Percentiles rank a stretch among this genome's conserved stretches.
Evolutionary conservation across 2,888 invertebrate species (phyloP).

Genomic region (Thera obeliscata): DNA sequence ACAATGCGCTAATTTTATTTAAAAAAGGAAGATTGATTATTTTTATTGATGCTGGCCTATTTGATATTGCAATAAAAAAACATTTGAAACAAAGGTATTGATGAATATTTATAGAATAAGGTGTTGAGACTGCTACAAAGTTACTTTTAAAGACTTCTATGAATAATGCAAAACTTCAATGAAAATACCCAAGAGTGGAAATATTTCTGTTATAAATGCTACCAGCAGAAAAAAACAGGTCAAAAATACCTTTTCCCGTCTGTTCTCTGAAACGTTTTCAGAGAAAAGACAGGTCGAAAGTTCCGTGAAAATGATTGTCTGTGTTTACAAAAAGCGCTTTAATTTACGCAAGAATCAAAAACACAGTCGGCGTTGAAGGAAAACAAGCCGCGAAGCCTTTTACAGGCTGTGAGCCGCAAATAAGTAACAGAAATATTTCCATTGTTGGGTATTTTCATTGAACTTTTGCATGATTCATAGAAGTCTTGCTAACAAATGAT

Average conservation of each 20-base stretch:
- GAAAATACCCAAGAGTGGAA: too few species aligned
- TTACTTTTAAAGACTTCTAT: too few species aligned
- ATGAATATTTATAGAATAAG: constrained; percentile 15
- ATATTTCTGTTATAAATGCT: too few species aligned
- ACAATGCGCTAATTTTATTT: constrained; percentile 22
- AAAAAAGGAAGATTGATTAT: constrained; percentile 16
- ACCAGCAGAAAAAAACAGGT: too few species aligned
- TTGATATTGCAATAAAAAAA: neutral
- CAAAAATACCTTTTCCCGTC: too few species aligned
- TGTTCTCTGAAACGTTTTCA: constrained; percentile 44
- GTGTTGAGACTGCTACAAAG: constrained; percentile 36
- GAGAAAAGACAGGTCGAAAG: constrained; percentile 57
- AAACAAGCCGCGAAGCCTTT: constrained; percentile 61
- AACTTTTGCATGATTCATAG: constrained; percentile 7
- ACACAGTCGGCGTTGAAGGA: constrained; percentile 66
- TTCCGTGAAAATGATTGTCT: constrained; percentile 62
- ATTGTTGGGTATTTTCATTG: constrained; percentile 12
- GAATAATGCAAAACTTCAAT: too few species aligned
- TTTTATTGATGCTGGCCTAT: neutral
- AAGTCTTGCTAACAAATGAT: neutral
- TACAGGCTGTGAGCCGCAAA: constrained; percentile 46
- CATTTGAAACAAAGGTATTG: neutral
- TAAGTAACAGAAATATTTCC: constrained; percentile 38
- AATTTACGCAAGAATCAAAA: constrained; percentile 77
- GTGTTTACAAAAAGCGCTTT: constrained; percentile 77